These are phyloP conservation scores for Ptychadena robeensis DNA, from an alignment of 2,797 vertebrate genomes.

Conservation along the genomic window DNA sequence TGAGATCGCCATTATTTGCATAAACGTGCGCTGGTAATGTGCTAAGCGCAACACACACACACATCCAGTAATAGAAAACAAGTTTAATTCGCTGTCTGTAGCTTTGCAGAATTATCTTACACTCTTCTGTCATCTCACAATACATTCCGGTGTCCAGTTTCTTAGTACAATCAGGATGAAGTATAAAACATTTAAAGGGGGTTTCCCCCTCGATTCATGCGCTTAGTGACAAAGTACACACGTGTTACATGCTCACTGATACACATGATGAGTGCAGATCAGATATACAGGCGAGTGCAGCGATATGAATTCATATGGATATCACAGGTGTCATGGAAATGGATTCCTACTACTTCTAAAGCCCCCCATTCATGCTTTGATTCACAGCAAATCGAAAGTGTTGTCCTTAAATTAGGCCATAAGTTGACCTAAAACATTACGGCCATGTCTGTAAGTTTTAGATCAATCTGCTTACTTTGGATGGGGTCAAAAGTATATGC, in stretches of 20 bases:
- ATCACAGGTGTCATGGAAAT: not conserved
- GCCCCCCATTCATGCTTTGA: too few relatives aligned
- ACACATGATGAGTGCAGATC: slow-evolving; percentile 45
- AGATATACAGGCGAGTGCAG: not conserved
- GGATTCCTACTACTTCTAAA: too few relatives aligned
- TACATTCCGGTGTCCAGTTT: not conserved
- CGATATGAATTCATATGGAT: not conserved
- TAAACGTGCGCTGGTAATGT: slow-evolving; percentile 62
- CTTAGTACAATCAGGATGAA: not conserved
- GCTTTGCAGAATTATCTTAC: slow-evolving; percentile 3
- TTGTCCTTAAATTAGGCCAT: too few relatives aligned
- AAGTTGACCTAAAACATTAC: too few relatives aligned
- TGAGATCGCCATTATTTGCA: slow-evolving; percentile 28
- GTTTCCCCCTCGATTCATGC: slow-evolving; percentile 25
- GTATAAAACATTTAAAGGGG: not conserved
- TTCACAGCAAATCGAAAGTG: too few relatives aligned
- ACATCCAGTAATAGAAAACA: slow-evolving; percentile 18
- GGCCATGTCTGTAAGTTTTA: too few relatives aligned
- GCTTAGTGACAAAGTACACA: not conserved
- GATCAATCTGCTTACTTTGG: too few relatives aligned
- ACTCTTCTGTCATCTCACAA: not conserved
- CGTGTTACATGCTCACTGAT: slow-evolving; percentile 67
- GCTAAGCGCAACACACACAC: slow-evolving; percentile 41
- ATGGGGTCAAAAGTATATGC: too few relatives aligned
- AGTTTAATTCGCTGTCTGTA: slow-evolving; percentile 2